These are phyloP conservation scores for Hylaeus anthracinus DNA, from an alignment of 1,140 invertebrate species.

Conservation along the genomic window DNA sequence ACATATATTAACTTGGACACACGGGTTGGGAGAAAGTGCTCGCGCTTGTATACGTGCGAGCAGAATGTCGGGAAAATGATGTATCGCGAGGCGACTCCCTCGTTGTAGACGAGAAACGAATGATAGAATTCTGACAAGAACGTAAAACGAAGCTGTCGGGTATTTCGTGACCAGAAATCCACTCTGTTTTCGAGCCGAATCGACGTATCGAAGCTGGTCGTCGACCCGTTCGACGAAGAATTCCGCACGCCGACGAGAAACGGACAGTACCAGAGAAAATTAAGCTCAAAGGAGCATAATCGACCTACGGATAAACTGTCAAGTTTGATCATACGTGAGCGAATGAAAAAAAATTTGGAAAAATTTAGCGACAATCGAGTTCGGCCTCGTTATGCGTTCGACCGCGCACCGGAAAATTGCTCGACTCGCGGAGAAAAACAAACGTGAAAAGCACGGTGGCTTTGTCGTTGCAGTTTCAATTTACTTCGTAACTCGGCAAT, in stretches of 20 bases:
- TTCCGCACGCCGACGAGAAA: background rate
- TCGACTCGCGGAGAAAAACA: background rate
- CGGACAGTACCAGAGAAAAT: background rate
- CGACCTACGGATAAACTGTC: background rate
- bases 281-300: slow-evolving; percentile 28
- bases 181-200: background rate
- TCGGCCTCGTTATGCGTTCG: background rate
- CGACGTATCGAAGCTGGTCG: background rate
- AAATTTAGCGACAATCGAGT: slow-evolving; percentile 24
- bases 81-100: slow-evolving; percentile 5
- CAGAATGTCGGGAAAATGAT: slow-evolving; percentile 27
- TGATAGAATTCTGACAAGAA: background rate
- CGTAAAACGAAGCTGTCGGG: background rate
- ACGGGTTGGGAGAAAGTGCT: background rate
- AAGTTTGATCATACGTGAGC: background rate
- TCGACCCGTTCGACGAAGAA: background rate
- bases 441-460: background rate
- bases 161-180: background rate
- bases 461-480: slow-evolving; percentile 37
- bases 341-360: slow-evolving; percentile 14
- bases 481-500: slow-evolving; percentile 24
- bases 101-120: slow-evolving; percentile 16
- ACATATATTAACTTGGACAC: background rate
- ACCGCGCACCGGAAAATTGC: slow-evolving; percentile 2
- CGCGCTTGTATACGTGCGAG: background rate